Conservation (phyloP, 2,888 invertebrate genomes). For the Tipula vernalis region DNA sequence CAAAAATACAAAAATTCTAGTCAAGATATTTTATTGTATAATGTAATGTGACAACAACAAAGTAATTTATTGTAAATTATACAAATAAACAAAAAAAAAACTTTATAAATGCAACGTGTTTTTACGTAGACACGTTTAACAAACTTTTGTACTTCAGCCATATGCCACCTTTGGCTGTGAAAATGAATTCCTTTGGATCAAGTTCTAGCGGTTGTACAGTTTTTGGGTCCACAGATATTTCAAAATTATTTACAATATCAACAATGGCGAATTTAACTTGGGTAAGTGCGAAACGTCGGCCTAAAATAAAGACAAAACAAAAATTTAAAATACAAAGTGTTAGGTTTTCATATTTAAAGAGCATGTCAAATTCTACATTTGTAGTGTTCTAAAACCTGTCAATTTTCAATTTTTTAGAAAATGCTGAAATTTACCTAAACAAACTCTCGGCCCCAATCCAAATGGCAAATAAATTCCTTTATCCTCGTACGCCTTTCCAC, state of each 20-base stretch:
- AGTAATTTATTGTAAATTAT: not conserved
- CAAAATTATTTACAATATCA: slow-evolving; percentile 7
- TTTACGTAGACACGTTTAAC: not conserved
- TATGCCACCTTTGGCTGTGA: slow-evolving; percentile 8
- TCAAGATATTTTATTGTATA: not conserved
- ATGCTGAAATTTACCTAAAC: slow-evolving; percentile 1
- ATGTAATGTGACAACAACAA: not conserved
- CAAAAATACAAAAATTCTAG: not conserved
- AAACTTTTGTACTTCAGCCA: slow-evolving; percentile 11
- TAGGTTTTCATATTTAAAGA: not conserved
- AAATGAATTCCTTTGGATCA: not conserved
- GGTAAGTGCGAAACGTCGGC: not conserved
- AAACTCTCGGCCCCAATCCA: slow-evolving; percentile 12
- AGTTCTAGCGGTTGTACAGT: not conserved
- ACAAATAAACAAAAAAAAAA: not conserved
- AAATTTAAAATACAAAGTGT: not conserved
- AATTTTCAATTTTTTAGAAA: no score
- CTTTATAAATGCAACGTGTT: not conserved
- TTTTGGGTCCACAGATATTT: not conserved
- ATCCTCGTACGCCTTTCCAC: slow-evolving; percentile 13
- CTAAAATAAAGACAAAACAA: not conserved
- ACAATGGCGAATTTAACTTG: slow-evolving; percentile 11
- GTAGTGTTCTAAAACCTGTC: no score
- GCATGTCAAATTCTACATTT: no score
- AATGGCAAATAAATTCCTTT: slow-evolving; percentile 13